These are phyloP conservation scores for Tachyglossus aculeatus DNA, from an alignment of 2,797 vertebrate genomes.

Conservation along the genomic window DNA sequence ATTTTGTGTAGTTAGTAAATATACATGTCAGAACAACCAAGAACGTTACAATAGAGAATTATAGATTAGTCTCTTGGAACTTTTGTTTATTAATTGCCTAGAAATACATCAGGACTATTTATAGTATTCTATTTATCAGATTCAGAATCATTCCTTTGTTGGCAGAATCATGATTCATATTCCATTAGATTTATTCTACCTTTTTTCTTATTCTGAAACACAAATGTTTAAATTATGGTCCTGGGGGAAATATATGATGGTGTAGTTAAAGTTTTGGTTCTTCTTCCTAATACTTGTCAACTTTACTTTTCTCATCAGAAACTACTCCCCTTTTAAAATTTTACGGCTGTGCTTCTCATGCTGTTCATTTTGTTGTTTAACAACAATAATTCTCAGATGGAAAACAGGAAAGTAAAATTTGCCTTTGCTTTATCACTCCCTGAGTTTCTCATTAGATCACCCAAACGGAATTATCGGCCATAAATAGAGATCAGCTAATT, in stretches of 20 bases:
- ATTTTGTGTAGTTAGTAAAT: slow-evolving; percentile 27
- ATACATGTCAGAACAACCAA: background rate
- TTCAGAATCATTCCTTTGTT: slow-evolving; percentile 39
- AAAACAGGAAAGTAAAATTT: slow-evolving; percentile 13
- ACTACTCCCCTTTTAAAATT: background rate
- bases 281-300: background rate
- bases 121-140: slow-evolving; percentile 17
- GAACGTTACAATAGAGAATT: slow-evolving; percentile 1
- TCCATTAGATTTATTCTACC: slow-evolving; percentile 37
- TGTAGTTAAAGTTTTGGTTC: background rate
- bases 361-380: slow-evolving; percentile 2
- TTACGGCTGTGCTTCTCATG: background rate
- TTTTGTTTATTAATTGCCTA: slow-evolving; percentile 15
- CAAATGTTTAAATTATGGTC: background rate
- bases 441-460: slow-evolving; percentile 42
- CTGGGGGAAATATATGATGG: slow-evolving; percentile 17
- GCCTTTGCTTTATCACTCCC: slow-evolving; percentile 33
- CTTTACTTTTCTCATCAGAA: slow-evolving; percentile 22
- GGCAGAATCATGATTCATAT: slow-evolving; percentile 26
- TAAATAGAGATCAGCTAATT: slow-evolving; percentile 47
- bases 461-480: slow-evolving; percentile 25
- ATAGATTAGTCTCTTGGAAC: background rate
- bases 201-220: slow-evolving; percentile 30
- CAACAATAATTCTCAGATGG: background rate
- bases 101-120: slow-evolving; percentile 9